Evolutionary conservation across 2,888 invertebrate genomes (phyloP).

Genomic region (Laspeyria flexula): DNA sequence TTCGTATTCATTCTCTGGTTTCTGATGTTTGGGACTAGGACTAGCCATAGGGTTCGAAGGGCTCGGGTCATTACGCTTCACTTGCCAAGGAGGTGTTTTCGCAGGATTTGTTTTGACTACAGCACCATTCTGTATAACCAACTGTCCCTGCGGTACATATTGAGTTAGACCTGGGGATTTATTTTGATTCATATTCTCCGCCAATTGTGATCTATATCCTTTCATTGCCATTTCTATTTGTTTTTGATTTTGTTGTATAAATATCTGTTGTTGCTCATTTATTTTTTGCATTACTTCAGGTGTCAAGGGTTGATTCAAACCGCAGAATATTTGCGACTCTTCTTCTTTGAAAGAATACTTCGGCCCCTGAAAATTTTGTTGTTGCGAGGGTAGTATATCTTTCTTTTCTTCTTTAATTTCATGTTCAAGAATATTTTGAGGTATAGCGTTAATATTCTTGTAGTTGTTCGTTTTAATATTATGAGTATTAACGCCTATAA

Average conservation of each 20-base stretch:
- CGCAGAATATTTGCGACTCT: constrained; percentile 78
- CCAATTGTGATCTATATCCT: constrained; percentile 72
- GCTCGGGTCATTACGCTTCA: constrained; percentile 71
- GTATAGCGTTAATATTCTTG: constrained; percentile 56
- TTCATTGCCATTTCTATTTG: constrained; percentile 85
- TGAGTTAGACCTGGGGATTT: constrained; percentile 66
- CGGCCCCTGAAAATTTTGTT: constrained; percentile 43
- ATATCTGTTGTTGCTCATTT: constrained; percentile 85
- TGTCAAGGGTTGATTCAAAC: constrained; percentile 77
- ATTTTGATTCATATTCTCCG: constrained; percentile 65
- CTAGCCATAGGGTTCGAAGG: constrained; percentile 61
- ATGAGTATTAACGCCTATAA: constrained; percentile 85
- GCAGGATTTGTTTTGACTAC: constrained; percentile 82
- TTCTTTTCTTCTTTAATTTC: constrained; percentile 71
- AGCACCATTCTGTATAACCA: constrained; percentile 80
- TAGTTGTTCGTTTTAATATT: constrained; percentile 60
- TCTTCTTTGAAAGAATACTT: constrained; percentile 70
- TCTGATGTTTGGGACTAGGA: constrained; percentile 68
- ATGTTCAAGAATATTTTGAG: constrained; percentile 53
- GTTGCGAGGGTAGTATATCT: constrained; percentile 48
- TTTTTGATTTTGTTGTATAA: constrained; percentile 84
- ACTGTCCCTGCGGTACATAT: constrained; percentile 72
- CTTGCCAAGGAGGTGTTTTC: constrained; percentile 87
- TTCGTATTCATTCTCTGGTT: constrained; percentile 73
- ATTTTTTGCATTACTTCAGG: constrained; percentile 85